Evolutionary conservation across 2,888 invertebrate species (phyloP).

Genomic region (Dysmachus trigonus): DNA sequence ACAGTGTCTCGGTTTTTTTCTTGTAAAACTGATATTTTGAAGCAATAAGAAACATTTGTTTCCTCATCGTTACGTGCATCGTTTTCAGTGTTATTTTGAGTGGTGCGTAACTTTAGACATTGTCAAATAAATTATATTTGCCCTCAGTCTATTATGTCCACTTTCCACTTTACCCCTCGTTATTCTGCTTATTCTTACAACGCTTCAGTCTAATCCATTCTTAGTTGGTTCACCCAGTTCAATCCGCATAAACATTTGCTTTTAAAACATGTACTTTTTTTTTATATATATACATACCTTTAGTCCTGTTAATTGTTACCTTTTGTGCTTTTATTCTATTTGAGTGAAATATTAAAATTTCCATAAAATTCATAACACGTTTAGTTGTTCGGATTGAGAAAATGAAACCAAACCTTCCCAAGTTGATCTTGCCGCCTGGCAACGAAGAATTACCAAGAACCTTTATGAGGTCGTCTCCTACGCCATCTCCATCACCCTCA

Average conservation of each 20-base stretch:
- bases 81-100: background rate
- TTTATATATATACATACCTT: background rate
- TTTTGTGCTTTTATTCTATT: slow-evolving; percentile 1
- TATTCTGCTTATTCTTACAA: background rate
- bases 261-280: background rate
- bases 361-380: slow-evolving; percentile 43
- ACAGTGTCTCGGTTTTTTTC: background rate
- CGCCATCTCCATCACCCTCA: slow-evolving; percentile 58
- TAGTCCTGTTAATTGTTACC: background rate
- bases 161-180: background rate
- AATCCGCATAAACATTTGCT: background rate
- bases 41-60: background rate
- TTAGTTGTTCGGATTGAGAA: slow-evolving; percentile 64
- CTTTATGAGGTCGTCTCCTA: slow-evolving; percentile 46
- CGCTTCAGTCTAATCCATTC: background rate
- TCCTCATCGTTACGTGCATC: background rate
- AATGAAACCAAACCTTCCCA: slow-evolving; percentile 63
- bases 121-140: background rate
- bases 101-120: background rate
- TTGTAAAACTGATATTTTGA: background rate
- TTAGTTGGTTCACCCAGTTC: background rate
- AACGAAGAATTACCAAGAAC: slow-evolving; percentile 54
- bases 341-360: background rate
- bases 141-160: background rate
- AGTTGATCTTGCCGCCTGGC: slow-evolving; percentile 61